Evolutionary conservation across 2,113 vertebrate genomes (phyloP), one percentile per base, ranked within the genome.

Genomic region (Vireo altiloquus): DNA sequence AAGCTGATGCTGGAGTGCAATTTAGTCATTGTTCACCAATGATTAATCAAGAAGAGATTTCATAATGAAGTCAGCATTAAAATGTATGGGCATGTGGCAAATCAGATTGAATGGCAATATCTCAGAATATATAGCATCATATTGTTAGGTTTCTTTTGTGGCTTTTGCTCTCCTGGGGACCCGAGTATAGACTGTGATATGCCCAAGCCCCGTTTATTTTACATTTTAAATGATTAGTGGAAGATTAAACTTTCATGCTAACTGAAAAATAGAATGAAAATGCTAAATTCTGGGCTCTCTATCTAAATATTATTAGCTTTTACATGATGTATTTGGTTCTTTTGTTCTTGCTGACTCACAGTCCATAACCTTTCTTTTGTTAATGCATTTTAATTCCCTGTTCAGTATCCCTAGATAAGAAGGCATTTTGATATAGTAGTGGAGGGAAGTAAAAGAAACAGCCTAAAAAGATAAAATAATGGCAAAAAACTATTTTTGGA

Each of bases 251-350:
- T 91, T 96, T 86, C 84, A 95, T 95, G 92, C 87, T 95, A 91
- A 94, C 96, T 83, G 87, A 74, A 95, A 94, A 94, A 90, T 80
- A 90, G 91, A 97, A 96, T 94, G 89, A 91, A 96, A 96, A 92
- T 94, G 92, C 95, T 94, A 92, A 93, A 91, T 94, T 96, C 82
- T 95, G 64, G 60, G 54, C 56, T 94, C 44, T 60, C 84, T 94
- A 80, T 92, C 91, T 91, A 93, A 96, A 96, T 94, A 94, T 96
- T 96, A 92, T 96, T 96, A 95, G 82, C 91, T 95, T 92, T 91
- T 94, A 90, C 84, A 75, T 95, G 93, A 90, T 92, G 47, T 68
- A 78, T 95, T 94, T 96, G 37, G 22, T 86, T 92, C 87, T 91
- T 94, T 95, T 95, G 70, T 95, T 95, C 91, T 82, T 96, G 92